Percentiles rank a stretch among this genome's conserved stretches.
These are phyloP conservation scores for Ptilodon capucinus DNA, from an alignment of 2,888 invertebrate genomes.

Conservation along the genomic window DNA sequence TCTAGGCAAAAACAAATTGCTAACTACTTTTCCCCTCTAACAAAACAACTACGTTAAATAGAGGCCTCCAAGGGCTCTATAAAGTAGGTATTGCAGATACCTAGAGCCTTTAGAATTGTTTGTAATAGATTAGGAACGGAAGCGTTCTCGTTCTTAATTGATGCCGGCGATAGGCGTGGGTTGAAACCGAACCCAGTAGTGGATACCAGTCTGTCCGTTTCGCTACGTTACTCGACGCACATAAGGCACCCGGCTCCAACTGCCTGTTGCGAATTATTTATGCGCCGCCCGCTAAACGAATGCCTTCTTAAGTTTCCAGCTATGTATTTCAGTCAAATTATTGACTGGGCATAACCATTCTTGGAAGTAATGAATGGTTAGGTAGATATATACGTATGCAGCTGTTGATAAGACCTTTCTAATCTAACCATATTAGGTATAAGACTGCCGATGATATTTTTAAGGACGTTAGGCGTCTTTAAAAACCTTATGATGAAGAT, in stretches of 20 bases:
- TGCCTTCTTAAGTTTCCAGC: constrained; percentile 40
- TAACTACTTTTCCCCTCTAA: too few species aligned
- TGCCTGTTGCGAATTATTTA: constrained; percentile 58
- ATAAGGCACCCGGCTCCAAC: constrained; percentile 34
- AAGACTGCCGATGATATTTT: constrained; percentile 34
- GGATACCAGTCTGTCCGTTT: constrained; percentile 49
- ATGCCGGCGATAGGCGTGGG: constrained; percentile 60
- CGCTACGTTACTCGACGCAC: constrained; percentile 53
- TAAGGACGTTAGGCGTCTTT: constrained; percentile 33
- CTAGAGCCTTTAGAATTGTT: constrained; percentile 5
- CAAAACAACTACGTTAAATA: too few species aligned
- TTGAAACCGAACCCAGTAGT: constrained; percentile 27
- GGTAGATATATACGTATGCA: constrained; percentile 30
- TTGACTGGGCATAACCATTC: constrained; percentile 40
- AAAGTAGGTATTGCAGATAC: background rate
- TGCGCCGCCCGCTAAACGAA: constrained; percentile 54
- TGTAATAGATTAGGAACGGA: constrained; percentile 45
- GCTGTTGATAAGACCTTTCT: constrained; percentile 37
- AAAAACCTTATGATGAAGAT: constrained; percentile 15
- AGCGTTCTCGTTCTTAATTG: constrained; percentile 55
- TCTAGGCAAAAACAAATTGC: too few species aligned
- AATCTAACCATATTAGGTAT: constrained; percentile 35
- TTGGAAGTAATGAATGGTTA: constrained; percentile 30
- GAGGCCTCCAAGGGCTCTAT: too few species aligned
- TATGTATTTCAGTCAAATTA: constrained; percentile 34